Percentiles rank a stretch among this genome's conserved stretches.
Evolutionary conservation across 2,797 vertebrate species (phyloP).

Genomic region (Hypotaenidia philippensis): DNA sequence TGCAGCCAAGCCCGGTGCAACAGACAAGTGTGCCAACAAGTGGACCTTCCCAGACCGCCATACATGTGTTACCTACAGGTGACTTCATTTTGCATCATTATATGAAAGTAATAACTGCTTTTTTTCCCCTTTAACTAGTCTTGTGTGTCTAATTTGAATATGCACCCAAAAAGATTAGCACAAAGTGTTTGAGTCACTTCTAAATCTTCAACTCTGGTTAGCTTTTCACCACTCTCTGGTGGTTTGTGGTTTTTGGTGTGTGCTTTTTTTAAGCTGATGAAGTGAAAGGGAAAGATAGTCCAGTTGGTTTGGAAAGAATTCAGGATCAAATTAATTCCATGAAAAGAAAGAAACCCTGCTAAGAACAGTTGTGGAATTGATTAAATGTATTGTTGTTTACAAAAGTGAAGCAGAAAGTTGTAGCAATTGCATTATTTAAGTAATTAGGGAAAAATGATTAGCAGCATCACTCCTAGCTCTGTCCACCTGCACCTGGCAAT

Average conservation of each 20-base stretch:
- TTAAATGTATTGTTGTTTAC: not conserved
- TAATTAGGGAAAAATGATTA: not conserved
- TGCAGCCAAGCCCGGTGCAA: constrained; percentile 73
- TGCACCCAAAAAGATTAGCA: too few species aligned
- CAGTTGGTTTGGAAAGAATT: not conserved
- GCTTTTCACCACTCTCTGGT: not conserved
- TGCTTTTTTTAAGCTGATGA: not conserved
- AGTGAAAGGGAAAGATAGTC: not conserved
- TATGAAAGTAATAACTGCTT: not conserved
- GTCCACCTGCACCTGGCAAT: not conserved
- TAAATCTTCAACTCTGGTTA: not conserved
- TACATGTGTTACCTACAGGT: constrained; percentile 85
- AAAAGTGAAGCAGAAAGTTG: not conserved
- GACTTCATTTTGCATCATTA: not conserved
- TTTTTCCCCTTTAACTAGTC: not conserved
- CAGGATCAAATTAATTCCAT: not conserved
- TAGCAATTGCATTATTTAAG: not conserved
- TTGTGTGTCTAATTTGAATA: not conserved
- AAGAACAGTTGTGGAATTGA: not conserved
- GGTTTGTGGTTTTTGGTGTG: too few species aligned
- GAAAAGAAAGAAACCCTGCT: not conserved
- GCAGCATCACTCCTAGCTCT: not conserved
- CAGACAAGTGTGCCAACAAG: constrained; percentile 78
- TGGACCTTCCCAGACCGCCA: constrained; percentile 80
- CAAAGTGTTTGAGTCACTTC: not conserved